These are phyloP conservation scores for Nebria brevicollis DNA, from an alignment of 2,888 invertebrate species.

Conservation along the genomic window DNA sequence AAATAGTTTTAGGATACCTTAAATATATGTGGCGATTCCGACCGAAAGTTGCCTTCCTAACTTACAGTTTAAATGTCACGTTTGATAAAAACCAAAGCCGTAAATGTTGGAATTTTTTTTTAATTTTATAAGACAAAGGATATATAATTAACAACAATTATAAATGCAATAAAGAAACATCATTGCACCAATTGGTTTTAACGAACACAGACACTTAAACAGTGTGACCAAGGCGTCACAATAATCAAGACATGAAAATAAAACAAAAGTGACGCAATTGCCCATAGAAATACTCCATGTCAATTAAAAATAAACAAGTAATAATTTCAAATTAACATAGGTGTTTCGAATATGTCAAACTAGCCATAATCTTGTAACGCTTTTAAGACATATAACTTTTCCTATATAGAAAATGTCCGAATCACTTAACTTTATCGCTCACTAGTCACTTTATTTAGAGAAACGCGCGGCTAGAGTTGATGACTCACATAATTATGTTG, in stretches of 20 bases:
- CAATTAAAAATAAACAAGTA: slow-evolving; percentile 41
- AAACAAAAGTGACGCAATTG: slow-evolving; percentile 40
- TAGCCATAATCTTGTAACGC: background rate
- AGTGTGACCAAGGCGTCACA: background rate
- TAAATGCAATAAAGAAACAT: background rate
- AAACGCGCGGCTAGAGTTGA: background rate
- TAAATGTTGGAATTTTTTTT: too few species aligned
- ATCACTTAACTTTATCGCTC: background rate
- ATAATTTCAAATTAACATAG: slow-evolving; percentile 28
- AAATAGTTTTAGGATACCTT: background rate
- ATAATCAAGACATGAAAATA: background rate
- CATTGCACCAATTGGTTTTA: slow-evolving; percentile 41
- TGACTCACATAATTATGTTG: background rate
- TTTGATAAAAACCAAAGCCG: too few species aligned
- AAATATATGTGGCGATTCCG: too few species aligned
- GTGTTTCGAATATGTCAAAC: background rate
- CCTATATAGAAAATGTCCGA: background rate
- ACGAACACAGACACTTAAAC: slow-evolving; percentile 11
- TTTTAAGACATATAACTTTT: background rate
- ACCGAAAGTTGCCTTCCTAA: too few species aligned
- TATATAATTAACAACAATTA: background rate
- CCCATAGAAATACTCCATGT: slow-evolving; percentile 28
- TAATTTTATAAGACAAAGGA: background rate
- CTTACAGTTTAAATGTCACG: too few species aligned
- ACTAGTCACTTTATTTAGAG: background rate